Conservation (phyloP, 2,797 vertebrate genomes). For the Malurus splendens region DNA sequence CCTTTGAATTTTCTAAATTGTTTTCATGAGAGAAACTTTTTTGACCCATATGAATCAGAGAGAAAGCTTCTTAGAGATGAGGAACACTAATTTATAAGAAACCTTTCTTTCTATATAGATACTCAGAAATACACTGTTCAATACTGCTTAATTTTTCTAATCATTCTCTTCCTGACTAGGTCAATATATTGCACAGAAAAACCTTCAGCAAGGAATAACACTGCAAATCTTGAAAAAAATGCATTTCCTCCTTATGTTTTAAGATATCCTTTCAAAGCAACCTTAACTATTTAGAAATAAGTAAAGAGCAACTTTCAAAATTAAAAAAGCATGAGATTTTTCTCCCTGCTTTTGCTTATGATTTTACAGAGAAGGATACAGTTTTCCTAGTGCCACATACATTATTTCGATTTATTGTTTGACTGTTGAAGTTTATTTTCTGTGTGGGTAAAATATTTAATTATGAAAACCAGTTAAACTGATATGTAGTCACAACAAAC, state of each 20-base stretch:
- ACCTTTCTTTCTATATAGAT: not conserved
- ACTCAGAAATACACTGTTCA: not conserved
- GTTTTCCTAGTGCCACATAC: not conserved
- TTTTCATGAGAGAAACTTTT: constrained; percentile 19
- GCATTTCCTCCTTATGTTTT: not conserved
- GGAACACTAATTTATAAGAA: constrained; percentile 8
- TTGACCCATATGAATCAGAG: constrained; percentile 18
- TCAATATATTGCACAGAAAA: not conserved
- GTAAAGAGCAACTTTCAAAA: not conserved
- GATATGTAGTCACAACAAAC: not conserved
- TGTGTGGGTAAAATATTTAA: not conserved
- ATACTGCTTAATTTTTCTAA: not conserved
- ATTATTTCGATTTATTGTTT: not conserved
- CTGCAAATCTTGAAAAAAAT: not conserved
- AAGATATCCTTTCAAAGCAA: not conserved
- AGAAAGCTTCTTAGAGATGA: not conserved
- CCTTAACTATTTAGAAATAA: not conserved
- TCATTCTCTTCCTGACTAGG: not conserved
- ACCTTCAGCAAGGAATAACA: not conserved
- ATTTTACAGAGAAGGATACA: not conserved
- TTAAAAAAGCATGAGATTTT: not conserved
- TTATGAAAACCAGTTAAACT: not conserved
- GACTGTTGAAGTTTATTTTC: not conserved
- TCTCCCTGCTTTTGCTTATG: not conserved
- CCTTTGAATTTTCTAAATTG: constrained; percentile 44